Evolutionary conservation across 2,113 vertebrate genomes (phyloP).

Genomic region (Dendrocopos noguchii): DNA sequence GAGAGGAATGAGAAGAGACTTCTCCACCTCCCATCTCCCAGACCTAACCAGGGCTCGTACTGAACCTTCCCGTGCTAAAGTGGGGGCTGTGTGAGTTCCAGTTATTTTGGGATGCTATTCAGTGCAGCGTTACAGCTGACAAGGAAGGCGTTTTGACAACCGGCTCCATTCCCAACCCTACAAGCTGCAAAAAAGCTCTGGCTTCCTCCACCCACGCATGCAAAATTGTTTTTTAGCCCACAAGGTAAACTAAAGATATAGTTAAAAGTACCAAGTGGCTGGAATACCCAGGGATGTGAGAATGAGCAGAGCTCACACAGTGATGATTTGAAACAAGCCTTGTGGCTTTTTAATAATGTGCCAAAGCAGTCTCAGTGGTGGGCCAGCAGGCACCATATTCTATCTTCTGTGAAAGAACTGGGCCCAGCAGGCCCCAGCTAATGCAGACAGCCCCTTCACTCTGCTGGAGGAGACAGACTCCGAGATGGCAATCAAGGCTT

Average conservation of each 20-base stretch:
- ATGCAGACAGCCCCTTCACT: slow-evolving; percentile 84
- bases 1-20: not conserved
- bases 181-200: slow-evolving; percentile 3
- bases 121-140: slow-evolving; percentile 18
- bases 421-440: slow-evolving; percentile 82
- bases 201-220: slow-evolving; percentile 54
- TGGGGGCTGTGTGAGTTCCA: not conserved
- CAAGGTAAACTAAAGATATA: slow-evolving; percentile 75
- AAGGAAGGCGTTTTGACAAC: slow-evolving; percentile 52
- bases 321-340: slow-evolving; percentile 88
- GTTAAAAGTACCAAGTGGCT: slow-evolving; percentile 84
- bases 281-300: slow-evolving; percentile 85
- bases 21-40: not conserved
- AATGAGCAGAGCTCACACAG: slow-evolving; percentile 87
- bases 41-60: not conserved
- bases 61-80: not conserved
- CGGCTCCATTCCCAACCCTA: slow-evolving; percentile 25
- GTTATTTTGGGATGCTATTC: slow-evolving; percentile 49
- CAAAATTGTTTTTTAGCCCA: slow-evolving; percentile 66
- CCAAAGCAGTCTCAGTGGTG: slow-evolving; percentile 88
- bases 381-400: slow-evolving; percentile 89
- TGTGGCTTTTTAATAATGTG: slow-evolving; percentile 90
- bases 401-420: slow-evolving; percentile 82
- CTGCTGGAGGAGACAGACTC: slow-evolving; percentile 93
- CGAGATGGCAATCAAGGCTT: slow-evolving; percentile 99